A percentile compares a stretch with the other conserved stretches of the same genome.
Conservation (phyloP, 2,888 invertebrate species). For the Acleris laterana region DNA sequence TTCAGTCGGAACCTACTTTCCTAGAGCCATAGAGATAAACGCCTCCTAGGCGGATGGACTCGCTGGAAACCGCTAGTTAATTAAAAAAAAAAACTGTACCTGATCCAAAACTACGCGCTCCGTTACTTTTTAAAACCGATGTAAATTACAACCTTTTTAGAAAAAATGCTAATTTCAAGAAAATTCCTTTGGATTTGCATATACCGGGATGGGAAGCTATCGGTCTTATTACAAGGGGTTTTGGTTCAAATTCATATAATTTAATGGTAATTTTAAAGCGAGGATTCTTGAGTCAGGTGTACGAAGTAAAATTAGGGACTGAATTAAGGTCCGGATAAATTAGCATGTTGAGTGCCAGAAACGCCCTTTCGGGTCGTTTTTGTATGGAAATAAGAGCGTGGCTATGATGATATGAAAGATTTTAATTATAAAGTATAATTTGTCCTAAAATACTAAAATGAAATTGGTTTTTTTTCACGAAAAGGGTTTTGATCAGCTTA, state of each 20-base stretch:
- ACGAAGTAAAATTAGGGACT: constrained; percentile 31
- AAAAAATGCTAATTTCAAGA: constrained; percentile 30
- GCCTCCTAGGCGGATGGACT: too few relatives aligned
- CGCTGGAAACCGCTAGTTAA: too few relatives aligned
- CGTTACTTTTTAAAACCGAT: constrained; percentile 9
- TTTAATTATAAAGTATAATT: too few relatives aligned
- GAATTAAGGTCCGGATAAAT: constrained; percentile 11
- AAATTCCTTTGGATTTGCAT: constrained; percentile 11
- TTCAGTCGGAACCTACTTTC: too few relatives aligned
- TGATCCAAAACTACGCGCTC: background rate
- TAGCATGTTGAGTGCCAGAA: background rate
- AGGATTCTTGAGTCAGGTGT: constrained; percentile 32
- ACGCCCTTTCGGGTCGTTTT: too few relatives aligned
- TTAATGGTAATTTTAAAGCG: constrained; percentile 22
- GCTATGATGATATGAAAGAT: too few relatives aligned
- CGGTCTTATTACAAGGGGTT: constrained; percentile 5
- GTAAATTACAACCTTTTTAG: constrained; percentile 24
- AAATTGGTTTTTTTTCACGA: too few relatives aligned
- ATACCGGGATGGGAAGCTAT: constrained; percentile 2
- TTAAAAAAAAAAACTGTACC: too few relatives aligned
- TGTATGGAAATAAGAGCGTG: too few relatives aligned
- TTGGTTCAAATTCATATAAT: constrained; percentile 17
- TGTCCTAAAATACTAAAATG: too few relatives aligned
- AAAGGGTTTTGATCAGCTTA: too few relatives aligned
- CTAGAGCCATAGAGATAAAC: too few relatives aligned